phyloP scores from a whole-genome alignment of 2,797 vertebrate genomes.

The Sebastes cheni region DNA sequence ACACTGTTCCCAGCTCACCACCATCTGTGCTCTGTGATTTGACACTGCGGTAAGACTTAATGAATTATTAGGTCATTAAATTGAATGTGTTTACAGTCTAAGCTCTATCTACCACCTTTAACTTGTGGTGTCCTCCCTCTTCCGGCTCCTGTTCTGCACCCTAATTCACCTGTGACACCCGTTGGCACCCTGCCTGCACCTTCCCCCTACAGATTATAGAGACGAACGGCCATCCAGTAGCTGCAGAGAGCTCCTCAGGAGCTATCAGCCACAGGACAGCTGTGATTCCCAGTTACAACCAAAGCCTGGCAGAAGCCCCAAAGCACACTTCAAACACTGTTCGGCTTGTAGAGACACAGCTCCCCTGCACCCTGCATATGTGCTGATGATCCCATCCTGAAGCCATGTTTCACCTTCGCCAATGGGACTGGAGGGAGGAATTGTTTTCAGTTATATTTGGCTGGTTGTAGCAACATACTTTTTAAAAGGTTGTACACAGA shows the following conservation, averaged over 20 bases:
- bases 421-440: neutral
- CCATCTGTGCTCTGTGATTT: conserved; percentile 77
- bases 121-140: neutral
- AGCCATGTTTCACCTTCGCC: conserved; percentile 7
- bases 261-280: conserved; percentile 66
- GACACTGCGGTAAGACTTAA: conserved; percentile 60
- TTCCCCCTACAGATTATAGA: conserved; percentile 22
- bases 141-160: neutral
- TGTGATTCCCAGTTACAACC: conserved; percentile 40
- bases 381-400: conserved; percentile 16
- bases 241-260: conserved; percentile 27
- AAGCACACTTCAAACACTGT: conserved; percentile 52
- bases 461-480: neutral
- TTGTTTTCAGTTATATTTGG: neutral
- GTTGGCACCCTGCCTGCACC: conserved; percentile 3
- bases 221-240: conserved; percentile 6
- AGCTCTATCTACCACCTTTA: conserved; percentile 27
- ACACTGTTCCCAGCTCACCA: conserved; percentile 66
- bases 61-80: conserved; percentile 77
- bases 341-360: conserved; percentile 41
- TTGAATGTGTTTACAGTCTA: conserved; percentile 31
- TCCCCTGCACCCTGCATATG: conserved; percentile 28
- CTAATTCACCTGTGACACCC: conserved; percentile 25
- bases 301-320: conserved; percentile 43
- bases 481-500: neutral